phyloP scores from a whole-genome alignment of 2,113 vertebrate genomes.

The Lucifuga dentata region DNA sequence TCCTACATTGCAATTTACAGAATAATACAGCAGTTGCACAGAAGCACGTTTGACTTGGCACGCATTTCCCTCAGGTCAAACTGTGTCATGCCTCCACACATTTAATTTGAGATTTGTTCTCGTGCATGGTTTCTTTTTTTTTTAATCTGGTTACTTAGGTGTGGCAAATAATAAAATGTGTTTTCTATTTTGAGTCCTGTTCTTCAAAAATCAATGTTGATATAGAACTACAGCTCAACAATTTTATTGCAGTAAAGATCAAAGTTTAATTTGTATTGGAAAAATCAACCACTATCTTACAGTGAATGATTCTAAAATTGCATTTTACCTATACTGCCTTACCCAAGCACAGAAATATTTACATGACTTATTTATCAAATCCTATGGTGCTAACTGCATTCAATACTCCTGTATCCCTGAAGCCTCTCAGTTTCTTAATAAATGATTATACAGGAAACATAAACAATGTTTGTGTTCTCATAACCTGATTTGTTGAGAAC shows the following conservation, averaged over 20 bases:
- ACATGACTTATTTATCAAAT: constrained; percentile 34
- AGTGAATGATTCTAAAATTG: constrained; percentile 18
- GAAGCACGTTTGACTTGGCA: too few species aligned
- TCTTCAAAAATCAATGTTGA: constrained; percentile 5
- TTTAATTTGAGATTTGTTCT: too few species aligned
- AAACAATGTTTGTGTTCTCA: constrained; percentile 61
- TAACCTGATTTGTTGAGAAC: constrained; percentile 65
- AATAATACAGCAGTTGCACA: too few species aligned
- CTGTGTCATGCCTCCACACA: too few species aligned
- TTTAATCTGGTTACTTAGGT: too few species aligned
- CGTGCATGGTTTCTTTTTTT: too few species aligned
- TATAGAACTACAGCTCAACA: background rate
- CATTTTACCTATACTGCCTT: constrained; percentile 8
- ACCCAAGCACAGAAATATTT: constrained; percentile 4
- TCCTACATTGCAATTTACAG: background rate
- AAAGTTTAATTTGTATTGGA: constrained; percentile 26
- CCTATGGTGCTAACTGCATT: constrained; percentile 86
- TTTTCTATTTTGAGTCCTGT: background rate
- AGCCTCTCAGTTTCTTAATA: constrained; percentile 82
- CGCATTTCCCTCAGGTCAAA: too few species aligned
- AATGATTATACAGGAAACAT: constrained; percentile 83
- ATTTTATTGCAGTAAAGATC: background rate
- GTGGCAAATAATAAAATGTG: background rate
- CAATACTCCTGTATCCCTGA: constrained; percentile 72
- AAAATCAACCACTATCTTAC: constrained; percentile 5